Evolutionary conservation across 2,113 vertebrate species (phyloP).

Genomic region (Callopanchax toddi): DNA sequence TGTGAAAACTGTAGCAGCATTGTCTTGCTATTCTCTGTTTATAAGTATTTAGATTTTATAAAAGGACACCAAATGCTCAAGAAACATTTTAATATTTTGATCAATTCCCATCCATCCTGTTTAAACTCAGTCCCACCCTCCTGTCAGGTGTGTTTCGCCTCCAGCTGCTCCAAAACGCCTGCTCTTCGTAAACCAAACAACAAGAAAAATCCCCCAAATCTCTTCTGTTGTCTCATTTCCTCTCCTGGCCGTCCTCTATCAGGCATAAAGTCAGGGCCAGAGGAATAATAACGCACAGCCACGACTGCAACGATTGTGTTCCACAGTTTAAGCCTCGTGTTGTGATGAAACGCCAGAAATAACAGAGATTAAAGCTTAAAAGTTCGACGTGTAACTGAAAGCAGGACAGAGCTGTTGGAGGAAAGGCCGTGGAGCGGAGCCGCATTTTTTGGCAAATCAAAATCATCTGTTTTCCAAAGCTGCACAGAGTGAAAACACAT

Average conservation of each 20-base stretch:
- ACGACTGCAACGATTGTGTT: not conserved
- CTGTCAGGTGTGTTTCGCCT: too few species aligned
- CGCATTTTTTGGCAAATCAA: slow-evolving; percentile 29
- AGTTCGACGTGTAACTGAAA: not conserved
- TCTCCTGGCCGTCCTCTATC: not conserved
- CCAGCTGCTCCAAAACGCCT: too few species aligned
- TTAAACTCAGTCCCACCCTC: too few species aligned
- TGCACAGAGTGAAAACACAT: slow-evolving; percentile 14
- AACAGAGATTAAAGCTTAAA: slow-evolving; percentile 7
- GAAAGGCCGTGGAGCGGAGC: not conserved
- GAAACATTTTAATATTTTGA: too few species aligned
- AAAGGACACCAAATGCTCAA: too few species aligned
- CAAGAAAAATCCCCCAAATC: not conserved
- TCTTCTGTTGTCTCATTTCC: not conserved
- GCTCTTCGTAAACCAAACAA: too few species aligned
- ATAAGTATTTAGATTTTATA: too few species aligned
- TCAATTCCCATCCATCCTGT: too few species aligned
- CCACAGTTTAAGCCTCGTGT: not conserved
- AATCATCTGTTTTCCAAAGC: slow-evolving; percentile 37
- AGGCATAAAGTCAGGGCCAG: not conserved
- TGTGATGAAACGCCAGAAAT: not conserved
- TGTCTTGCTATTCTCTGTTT: too few species aligned
- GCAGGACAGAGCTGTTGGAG: not conserved
- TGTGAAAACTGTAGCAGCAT: too few species aligned
- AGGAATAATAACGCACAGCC: not conserved